phyloP scores from a whole-genome alignment of 2,797 vertebrate species.

The Chiloscyllium punctatum region DNA sequence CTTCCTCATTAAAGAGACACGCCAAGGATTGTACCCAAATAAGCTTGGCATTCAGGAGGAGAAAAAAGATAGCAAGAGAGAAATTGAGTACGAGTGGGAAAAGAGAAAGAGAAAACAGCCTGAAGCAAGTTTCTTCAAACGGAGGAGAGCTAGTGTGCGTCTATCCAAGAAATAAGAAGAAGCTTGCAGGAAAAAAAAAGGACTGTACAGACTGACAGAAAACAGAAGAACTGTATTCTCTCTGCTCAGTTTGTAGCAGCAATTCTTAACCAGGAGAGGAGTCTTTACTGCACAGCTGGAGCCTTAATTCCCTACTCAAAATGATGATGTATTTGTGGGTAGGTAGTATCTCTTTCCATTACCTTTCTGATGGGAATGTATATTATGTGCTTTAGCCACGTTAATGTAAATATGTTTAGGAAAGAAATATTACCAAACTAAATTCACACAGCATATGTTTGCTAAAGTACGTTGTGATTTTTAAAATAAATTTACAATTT shows the following conservation, averaged over 20 bases:
- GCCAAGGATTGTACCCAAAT: conserved; percentile 71
- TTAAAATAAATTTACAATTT: neutral
- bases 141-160: conserved; percentile 58
- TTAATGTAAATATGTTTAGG: conserved; percentile 4
- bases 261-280: conserved; percentile 70
- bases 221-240: conserved; percentile 65
- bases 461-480: neutral
- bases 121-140: conserved; percentile 59
- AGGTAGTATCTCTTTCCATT: conserved; percentile 61
- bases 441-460: neutral
- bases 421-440: neutral
- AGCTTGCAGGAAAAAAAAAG: conserved; percentile 57
- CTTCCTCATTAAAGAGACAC: conserved; percentile 68
- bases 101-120: conserved; percentile 53
- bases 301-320: conserved; percentile 67
- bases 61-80: conserved; percentile 42
- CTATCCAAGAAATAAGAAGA: conserved; percentile 58
- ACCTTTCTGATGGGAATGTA: conserved; percentile 33
- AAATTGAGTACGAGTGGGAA: conserved; percentile 42
- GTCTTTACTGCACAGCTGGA: conserved; percentile 66
- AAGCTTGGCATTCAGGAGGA: conserved; percentile 56
- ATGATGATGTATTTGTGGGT: conserved; percentile 89
- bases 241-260: conserved; percentile 54
- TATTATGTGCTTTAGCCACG: neutral
- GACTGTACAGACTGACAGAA: conserved; percentile 62